phyloP scores from a whole-genome alignment of 2,797 vertebrate species.

The Bradypodion ventrale region DNA sequence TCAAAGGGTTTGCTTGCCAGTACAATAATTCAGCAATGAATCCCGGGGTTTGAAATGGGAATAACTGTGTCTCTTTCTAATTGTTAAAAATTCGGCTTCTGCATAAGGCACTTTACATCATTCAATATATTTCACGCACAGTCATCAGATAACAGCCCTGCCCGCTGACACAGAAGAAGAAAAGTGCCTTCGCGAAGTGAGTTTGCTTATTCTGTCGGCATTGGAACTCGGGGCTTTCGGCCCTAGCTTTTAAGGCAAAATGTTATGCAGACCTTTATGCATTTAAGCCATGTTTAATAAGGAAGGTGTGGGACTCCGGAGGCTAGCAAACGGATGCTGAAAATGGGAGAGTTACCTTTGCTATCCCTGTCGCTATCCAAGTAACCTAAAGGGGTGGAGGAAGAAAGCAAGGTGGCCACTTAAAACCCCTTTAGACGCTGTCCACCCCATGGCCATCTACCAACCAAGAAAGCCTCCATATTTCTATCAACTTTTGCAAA shows the following conservation, averaged over 20 bases:
- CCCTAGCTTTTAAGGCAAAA: no score
- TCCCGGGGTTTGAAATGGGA: no score
- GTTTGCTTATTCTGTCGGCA: background rate
- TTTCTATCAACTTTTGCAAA: no score
- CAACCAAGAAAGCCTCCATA: no score
- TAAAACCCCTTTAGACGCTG: background rate
- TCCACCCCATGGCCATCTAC: no score
- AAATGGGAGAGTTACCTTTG: constrained; percentile 63
- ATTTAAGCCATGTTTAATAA: background rate
- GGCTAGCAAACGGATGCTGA: background rate
- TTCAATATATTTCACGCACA: background rate
- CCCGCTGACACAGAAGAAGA: background rate
- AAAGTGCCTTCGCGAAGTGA: background rate
- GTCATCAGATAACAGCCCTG: no score
- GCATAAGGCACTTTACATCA: background rate
- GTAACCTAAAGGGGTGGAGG: constrained; percentile 48
- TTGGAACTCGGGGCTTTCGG: no score
- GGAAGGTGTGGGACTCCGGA: background rate
- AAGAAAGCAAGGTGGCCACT: no score
- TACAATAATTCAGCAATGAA: no score
- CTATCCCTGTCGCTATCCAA: constrained; percentile 65
- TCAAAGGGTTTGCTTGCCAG: no score
- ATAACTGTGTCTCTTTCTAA: no score
- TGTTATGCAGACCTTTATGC: background rate
- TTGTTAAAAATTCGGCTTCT: no score